These are phyloP conservation scores for Zingel zingel DNA, from an alignment of 2,113 vertebrate species.

Conservation along the genomic window DNA sequence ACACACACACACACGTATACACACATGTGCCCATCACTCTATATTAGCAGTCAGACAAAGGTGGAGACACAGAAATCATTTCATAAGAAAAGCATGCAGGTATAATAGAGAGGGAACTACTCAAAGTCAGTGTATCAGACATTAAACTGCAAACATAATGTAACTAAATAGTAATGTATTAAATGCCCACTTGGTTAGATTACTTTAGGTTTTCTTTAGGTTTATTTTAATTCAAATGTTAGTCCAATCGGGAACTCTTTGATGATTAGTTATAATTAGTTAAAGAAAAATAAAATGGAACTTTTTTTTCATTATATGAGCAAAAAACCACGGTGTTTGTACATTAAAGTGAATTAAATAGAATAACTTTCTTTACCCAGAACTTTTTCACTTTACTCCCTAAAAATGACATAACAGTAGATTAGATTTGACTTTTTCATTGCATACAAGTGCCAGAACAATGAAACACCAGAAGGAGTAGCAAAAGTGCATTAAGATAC, in stretches of 20 bases:
- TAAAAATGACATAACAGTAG: neutral
- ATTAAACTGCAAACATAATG: no score
- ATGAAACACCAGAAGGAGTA: neutral
- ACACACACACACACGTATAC: conserved; percentile 5
- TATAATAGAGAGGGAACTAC: neutral
- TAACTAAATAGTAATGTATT: no score
- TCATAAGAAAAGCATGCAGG: conserved; percentile 20
- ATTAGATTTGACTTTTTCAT: neutral
- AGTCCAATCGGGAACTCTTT: no score
- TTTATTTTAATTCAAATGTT: no score
- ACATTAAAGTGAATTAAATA: neutral
- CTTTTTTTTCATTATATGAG: neutral
- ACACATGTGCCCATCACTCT: conserved; percentile 29
- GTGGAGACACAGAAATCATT: conserved; percentile 21
- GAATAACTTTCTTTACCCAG: no score
- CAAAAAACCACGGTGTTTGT: neutral
- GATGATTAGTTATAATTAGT: neutral
- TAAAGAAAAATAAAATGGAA: neutral
- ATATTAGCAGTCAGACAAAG: conserved; percentile 39
- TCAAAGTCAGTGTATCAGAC: neutral
- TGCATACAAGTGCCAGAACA: neutral
- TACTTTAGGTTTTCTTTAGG: no score
- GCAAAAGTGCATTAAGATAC: neutral
- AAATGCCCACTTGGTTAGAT: no score
- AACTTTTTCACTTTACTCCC: neutral